Evolutionary conservation across 2,113 vertebrate species (phyloP).

Genomic region (Pedetes capensis): DNA sequence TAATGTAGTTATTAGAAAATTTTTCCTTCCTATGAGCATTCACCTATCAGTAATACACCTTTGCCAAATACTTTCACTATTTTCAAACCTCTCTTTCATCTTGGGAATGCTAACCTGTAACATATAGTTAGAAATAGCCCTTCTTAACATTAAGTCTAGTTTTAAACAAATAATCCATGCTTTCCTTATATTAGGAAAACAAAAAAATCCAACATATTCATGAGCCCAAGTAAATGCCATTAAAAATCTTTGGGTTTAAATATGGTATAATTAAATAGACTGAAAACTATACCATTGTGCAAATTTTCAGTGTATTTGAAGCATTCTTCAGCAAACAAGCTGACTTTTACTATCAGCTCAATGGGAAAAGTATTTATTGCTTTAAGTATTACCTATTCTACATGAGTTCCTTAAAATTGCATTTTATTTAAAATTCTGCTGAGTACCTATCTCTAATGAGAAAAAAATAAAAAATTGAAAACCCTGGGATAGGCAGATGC

Average conservation of each 20-base stretch:
- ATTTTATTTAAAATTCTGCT: constrained; percentile 61
- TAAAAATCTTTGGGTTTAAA: constrained; percentile 10
- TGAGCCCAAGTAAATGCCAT: neutral
- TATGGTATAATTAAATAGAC: neutral
- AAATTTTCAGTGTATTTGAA: constrained; percentile 28
- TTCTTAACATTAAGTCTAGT: neutral
- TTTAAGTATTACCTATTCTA: neutral
- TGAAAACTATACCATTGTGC: neutral
- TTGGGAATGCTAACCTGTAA: neutral
- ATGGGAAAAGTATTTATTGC: neutral
- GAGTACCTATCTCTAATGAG: constrained; percentile 62
- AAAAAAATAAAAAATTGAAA: constrained; percentile 54
- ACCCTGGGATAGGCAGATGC: constrained; percentile 20
- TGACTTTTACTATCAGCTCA: constrained; percentile 24
- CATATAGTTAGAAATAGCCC: neutral
- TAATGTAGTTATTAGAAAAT: neutral
- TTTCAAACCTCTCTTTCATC: neutral
- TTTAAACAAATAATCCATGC: neutral
- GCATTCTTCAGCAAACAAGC: constrained; percentile 12
- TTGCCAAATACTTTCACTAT: neutral
- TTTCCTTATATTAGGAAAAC: constrained; percentile 26
- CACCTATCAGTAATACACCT: neutral
- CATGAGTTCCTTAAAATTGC: neutral
- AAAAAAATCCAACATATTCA: neutral
- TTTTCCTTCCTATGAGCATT: neutral